Base-by-base conservation (phyloP, 2,797 vertebrate species). In the Uromys caudimaculatus region DNA sequence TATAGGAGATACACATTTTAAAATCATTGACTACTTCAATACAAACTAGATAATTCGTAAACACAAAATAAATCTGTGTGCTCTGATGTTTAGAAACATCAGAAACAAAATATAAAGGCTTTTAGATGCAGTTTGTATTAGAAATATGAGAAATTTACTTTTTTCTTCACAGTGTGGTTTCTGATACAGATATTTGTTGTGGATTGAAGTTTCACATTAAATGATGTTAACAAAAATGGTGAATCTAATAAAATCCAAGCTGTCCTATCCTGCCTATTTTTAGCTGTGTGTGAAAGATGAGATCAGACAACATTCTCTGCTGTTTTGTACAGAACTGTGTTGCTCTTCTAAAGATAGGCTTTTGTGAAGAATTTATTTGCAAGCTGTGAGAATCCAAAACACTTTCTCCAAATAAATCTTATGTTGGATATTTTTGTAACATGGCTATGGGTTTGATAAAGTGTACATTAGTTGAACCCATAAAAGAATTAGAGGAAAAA, bases 341-440 rank as follows among this genome's bases (percentile, higher is more conserved):
- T 94, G 32, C 60, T 93, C 17, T 69, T 69, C 29, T 44, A 79
- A 96, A 94, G 79, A 44, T 64, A 94, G 44, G 90, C n/a, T 93
- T 95, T 71, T 91, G 69, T 93, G 23, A 93, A 88, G 79, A 95
- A 78, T 93, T 62, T 90, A 78, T 92, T 56, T 89, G 58, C 76
- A 81, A 96, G 32, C n/a, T 96, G 10, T 54, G 95, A 93, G 52
- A 96, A 77, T 82, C 41, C 73, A 92, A 96, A 95, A 27, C n/a
- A 7, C 17, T 77, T 95, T 93, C 83, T 83, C 50, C 24, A 23
- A 92, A 92, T 86, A 69, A 94, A 47, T 82, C 69, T 89, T 52
- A 86, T 32, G 0, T 84, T n/a, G 23, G 14, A 75, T 90, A 83
- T 71, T 77, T 97, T 90, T 88, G 90, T 90, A 92, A 35, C 47